These are phyloP conservation scores for Noctua fimbriata DNA, from an alignment of 2,888 invertebrate species.

Conservation along the genomic window DNA sequence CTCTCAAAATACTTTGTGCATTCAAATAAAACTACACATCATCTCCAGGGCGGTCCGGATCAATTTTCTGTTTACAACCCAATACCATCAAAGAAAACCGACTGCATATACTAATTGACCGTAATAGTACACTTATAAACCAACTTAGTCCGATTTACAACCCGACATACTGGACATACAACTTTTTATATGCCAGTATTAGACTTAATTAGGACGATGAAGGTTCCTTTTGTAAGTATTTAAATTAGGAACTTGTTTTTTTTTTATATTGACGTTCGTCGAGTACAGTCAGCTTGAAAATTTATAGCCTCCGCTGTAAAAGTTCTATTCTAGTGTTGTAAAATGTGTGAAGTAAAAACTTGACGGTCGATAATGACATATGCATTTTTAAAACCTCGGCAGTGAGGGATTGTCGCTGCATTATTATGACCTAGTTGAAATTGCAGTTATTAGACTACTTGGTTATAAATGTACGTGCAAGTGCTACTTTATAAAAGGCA, in stretches of 20 bases:
- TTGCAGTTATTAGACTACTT: slow-evolving; percentile 53
- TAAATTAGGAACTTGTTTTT: slow-evolving; percentile 53
- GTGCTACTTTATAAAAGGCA: slow-evolving; percentile 12
- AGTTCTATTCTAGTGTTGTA: slow-evolving; percentile 40
- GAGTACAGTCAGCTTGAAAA: slow-evolving; percentile 37
- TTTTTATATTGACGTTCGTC: slow-evolving; percentile 47
- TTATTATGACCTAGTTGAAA: slow-evolving; percentile 55
- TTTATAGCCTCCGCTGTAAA: slow-evolving; percentile 54
- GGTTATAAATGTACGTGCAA: slow-evolving; percentile 20
- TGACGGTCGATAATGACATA: slow-evolving; percentile 48
- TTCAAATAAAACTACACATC: slow-evolving; percentile 73
- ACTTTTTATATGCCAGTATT: slow-evolving; percentile 64
- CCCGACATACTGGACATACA: slow-evolving; percentile 60
- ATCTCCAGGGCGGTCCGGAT: slow-evolving; percentile 83
- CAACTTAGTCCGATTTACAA: slow-evolving; percentile 71
- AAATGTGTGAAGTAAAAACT: slow-evolving; percentile 35
- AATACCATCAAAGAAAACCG: slow-evolving; percentile 85
- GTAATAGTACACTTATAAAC: slow-evolving; percentile 84
- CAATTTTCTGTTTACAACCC: slow-evolving; percentile 88
- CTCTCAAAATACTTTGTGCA: slow-evolving; percentile 65
- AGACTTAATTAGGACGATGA: slow-evolving; percentile 66
- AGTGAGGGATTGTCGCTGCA: slow-evolving; percentile 18
- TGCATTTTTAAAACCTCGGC: slow-evolving; percentile 52
- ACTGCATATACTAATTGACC: slow-evolving; percentile 84
- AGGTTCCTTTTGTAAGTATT: slow-evolving; percentile 62